Evolutionary conservation across 1,140 invertebrate genomes (phyloP).

Genomic region (Choristoneura fumiferana): DNA sequence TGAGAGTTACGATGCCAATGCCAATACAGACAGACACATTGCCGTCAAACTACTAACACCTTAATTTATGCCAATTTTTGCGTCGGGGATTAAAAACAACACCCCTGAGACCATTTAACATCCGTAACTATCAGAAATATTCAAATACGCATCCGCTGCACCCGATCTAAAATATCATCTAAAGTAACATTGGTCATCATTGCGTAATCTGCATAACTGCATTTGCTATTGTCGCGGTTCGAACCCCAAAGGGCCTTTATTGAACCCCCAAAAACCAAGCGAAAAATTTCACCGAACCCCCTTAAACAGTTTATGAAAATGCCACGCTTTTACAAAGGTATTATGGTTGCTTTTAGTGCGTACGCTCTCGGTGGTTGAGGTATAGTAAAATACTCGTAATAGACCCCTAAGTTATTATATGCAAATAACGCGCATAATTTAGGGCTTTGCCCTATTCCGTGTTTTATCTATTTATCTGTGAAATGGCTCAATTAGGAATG

Average conservation of each 20-base stretch:
- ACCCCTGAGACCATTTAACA: no score
- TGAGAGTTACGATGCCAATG: no score
- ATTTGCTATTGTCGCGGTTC: conserved; percentile 57
- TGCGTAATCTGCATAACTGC: conserved; percentile 68
- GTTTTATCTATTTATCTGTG: conserved; percentile 77
- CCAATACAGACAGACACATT: no score
- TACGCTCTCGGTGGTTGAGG: conserved; percentile 23
- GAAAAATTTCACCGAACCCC: no score
- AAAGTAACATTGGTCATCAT: conserved; percentile 44
- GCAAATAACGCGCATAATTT: conserved; percentile 76
- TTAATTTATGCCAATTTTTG: no score
- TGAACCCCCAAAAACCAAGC: background rate
- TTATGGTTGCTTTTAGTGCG: conserved; percentile 23
- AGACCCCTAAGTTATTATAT: conserved; percentile 69
- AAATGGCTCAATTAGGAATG: conserved; percentile 73
- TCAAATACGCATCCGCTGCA: conserved; percentile 5
- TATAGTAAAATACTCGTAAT: conserved; percentile 18
- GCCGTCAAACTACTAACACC: no score
- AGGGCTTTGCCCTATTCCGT: conserved; percentile 61
- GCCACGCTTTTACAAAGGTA: background rate
- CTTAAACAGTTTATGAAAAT: conserved; percentile 19
- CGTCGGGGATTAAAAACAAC: no score
- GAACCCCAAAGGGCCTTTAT: conserved; percentile 39
- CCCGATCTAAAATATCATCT: conserved; percentile 3
- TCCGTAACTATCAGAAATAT: background rate